Evolutionary conservation across 2,113 vertebrate genomes (phyloP), one percentile per base, ranked within the genome.

Genomic region (Cebus imitator): DNA sequence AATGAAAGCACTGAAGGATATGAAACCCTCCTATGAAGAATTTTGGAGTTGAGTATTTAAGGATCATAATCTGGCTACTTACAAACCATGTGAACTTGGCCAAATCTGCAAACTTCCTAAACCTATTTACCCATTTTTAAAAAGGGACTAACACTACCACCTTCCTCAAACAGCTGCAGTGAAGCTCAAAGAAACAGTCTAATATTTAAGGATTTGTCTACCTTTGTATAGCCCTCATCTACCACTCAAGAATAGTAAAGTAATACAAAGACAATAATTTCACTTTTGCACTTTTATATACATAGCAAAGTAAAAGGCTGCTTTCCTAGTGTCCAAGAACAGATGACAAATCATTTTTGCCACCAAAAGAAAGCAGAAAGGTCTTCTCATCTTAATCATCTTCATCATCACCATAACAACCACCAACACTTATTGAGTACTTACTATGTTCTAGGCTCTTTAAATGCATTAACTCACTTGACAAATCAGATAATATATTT

Each of bases 41-140:
- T 52, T 95, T 30, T 91, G 55, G 23, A 81, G n/a, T 84, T 48
- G 64, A 91, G 80, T 4, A 90, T 25, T 25, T 2, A 32, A 84
- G 48, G n/a, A 57, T 84, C 78, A 81, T 93, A 94, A 50, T 61
- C 50, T 45, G 5, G 58, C 35, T 20, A 90, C 25, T 64, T 81
- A 94, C 13, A 91, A 96, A 97, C 27, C 88, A 25, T 48, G 32
- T 73, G 64, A 87, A 4, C 43, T 37, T 43, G 27, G 23, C 45
- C 32, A 94, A 90, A 95, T 72, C n/a, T 88, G 76, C 78, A 88
- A 97, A 91, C 18, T 76, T 87, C 23, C 32, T 70, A 91, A 95
- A 70, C 7, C 43, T 70, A 68, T 70, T 20, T 90, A 37, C 8
- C n/a, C n/a, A 89, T 80, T 81, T 92, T 48, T 82, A 52, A 92